These are phyloP conservation scores for Apocheima hispidaria DNA, from an alignment of 2,888 invertebrate species.

Conservation along the genomic window DNA sequence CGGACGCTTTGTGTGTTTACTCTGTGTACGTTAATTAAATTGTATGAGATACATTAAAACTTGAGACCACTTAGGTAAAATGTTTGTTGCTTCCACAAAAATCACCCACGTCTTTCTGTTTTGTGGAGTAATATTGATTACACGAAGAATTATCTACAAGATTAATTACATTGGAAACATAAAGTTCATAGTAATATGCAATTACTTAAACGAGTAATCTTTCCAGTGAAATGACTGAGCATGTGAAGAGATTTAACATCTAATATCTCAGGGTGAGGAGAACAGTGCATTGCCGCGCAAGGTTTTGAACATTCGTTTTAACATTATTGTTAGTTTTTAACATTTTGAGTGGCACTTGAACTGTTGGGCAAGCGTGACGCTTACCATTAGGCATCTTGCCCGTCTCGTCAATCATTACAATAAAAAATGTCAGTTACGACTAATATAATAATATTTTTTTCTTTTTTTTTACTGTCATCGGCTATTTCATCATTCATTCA, in stretches of 20 bases:
- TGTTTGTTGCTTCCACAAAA: conserved; percentile 3
- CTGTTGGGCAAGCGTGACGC: too few species aligned
- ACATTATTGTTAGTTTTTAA: too few species aligned
- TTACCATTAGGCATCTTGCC: too few species aligned
- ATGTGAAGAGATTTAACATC: too few species aligned
- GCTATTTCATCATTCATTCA: background rate
- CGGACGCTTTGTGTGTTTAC: background rate
- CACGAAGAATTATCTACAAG: background rate
- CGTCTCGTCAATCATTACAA: too few species aligned
- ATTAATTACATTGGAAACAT: conserved; percentile 6
- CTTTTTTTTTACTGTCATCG: background rate
- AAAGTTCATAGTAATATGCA: background rate
- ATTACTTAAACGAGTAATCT: background rate
- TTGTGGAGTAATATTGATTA: conserved; percentile 2
- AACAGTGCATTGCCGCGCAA: too few species aligned
- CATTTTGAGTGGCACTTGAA: too few species aligned
- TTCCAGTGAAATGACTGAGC: too few species aligned
- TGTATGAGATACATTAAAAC: background rate
- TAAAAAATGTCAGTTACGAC: too few species aligned
- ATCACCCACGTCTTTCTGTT: background rate
- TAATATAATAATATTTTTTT: background rate
- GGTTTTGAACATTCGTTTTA: too few species aligned
- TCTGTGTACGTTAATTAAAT: background rate
- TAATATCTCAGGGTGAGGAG: too few species aligned
- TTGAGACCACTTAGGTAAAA: conserved; percentile 2